Evolutionary conservation across 2,797 vertebrate genomes (phyloP).

Genomic region (Eulemur coronatus): DNA sequence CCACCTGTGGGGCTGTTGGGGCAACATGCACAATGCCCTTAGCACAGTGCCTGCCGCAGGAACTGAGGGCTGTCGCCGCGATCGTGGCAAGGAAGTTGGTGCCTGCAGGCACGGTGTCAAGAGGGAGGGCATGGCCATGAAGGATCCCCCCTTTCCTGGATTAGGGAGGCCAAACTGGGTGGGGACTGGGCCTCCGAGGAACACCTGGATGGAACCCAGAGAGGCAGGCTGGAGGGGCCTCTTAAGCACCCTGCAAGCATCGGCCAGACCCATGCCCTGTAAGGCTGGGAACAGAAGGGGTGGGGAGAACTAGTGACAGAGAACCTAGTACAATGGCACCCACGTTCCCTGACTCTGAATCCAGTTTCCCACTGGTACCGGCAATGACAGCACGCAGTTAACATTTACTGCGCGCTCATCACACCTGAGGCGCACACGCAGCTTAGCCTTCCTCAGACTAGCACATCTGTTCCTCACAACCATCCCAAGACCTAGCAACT

Average conservation of each 20-base stretch:
- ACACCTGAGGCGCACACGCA: not conserved
- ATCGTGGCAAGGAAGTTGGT: not conserved
- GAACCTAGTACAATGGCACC: not conserved
- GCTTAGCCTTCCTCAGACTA: not conserved
- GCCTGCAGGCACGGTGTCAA: not conserved
- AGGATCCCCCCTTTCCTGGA: not conserved
- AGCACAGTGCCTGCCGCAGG: not conserved
- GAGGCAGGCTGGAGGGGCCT: not conserved
- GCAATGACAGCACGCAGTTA: accelerated
- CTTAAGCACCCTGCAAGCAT: not conserved
- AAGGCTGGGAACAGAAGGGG: not conserved
- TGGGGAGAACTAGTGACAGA: not conserved
- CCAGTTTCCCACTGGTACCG: not conserved
- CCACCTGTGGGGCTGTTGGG: not conserved
- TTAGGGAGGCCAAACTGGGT: not conserved
- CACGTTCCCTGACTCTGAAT: accelerated
- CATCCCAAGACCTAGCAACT: not conserved
- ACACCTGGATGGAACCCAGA: not conserved
- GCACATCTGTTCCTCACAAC: not conserved
- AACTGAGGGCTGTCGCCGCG: not conserved
- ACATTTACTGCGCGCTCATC: not conserved
- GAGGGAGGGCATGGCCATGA: not conserved
- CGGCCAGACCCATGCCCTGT: not conserved
- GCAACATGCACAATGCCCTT: not conserved
- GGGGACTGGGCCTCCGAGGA: not conserved